Conservation (phyloP, 1,140 invertebrate species). For the Trichonephila inaurata region DNA sequence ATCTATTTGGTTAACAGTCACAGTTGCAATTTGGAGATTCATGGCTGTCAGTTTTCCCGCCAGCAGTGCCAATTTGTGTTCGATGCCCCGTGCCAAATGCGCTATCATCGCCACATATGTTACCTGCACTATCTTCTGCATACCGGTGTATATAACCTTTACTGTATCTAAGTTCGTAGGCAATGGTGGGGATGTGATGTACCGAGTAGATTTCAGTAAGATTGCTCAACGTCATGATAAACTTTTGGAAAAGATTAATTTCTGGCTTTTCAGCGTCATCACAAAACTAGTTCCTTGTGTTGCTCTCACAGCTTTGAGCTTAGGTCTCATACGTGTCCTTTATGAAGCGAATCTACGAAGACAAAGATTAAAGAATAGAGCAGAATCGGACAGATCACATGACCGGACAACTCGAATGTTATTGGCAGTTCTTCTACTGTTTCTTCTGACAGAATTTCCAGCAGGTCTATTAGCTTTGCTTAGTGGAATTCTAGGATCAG, state of each 20-base stretch:
- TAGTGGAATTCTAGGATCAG: slow-evolving; percentile 86
- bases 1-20: slow-evolving; percentile 94
- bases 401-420: slow-evolving; percentile 95
- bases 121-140: slow-evolving; percentile 88
- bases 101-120: slow-evolving; percentile 88
- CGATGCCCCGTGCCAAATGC: slow-evolving; percentile 84
- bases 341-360: slow-evolving; percentile 85
- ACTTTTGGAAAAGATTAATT: slow-evolving; percentile 86
- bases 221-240: slow-evolving; percentile 83
- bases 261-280: slow-evolving; percentile 92
- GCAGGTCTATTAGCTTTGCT: slow-evolving; percentile 91
- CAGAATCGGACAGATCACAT: slow-evolving; percentile 48
- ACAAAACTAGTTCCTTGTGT: slow-evolving; percentile 92
- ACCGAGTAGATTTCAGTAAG: slow-evolving; percentile 84
- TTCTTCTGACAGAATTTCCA: slow-evolving; percentile 85
- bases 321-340: slow-evolving; percentile 86
- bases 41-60: slow-evolving; percentile 86
- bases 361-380: slow-evolving; percentile 66
- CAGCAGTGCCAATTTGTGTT: slow-evolving; percentile 63
- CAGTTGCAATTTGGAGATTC: slow-evolving; percentile 94
- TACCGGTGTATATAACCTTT: slow-evolving; percentile 81
- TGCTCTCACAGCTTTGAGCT: slow-evolving; percentile 89
- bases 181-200: slow-evolving; percentile 33
- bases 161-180: slow-evolving; percentile 63
- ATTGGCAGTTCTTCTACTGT: slow-evolving; percentile 87